phyloP scores from a whole-genome alignment of 2,113 vertebrate genomes.

The Oxyruncus cristatus region DNA sequence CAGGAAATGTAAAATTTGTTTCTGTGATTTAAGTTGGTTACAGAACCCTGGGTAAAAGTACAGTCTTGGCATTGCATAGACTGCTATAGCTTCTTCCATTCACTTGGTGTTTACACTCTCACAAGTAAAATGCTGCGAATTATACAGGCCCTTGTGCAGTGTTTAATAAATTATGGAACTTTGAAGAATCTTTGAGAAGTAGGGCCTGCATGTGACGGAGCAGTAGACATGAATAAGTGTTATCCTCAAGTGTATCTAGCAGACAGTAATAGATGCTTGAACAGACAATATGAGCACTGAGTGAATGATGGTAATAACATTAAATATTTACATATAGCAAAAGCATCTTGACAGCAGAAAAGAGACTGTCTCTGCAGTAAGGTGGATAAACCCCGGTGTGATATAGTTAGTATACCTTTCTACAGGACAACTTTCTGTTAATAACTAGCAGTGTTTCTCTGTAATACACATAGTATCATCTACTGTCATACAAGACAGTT shows the following conservation, averaged over 20 bases:
- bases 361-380: conserved; percentile 39
- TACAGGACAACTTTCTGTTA: conserved; percentile 41
- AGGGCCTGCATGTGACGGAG: conserved; percentile 65
- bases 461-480: background rate
- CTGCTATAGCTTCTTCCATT: background rate
- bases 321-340: conserved; percentile 77
- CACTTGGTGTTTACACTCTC: background rate
- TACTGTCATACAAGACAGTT: background rate
- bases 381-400: conserved; percentile 41
- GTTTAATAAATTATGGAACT: conserved; percentile 78
- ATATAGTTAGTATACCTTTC: background rate
- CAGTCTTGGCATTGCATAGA: background rate
- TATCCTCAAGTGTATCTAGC: conserved; percentile 70
- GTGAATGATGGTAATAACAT: conserved; percentile 75
- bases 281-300: conserved; percentile 70
- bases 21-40: background rate
- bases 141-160: background rate
- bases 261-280: conserved; percentile 75
- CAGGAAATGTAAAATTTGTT: background rate
- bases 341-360: conserved; percentile 53
- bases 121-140: background rate
- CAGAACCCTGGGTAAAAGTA: background rate
- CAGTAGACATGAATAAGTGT: conserved; percentile 68
- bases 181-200: conserved; percentile 67
- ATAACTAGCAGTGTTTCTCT: conserved; percentile 5